Evolutionary conservation across 2,113 vertebrate species (phyloP), one percentile per base, ranked within the genome.

Genomic region (Phycodurus eques): DNA sequence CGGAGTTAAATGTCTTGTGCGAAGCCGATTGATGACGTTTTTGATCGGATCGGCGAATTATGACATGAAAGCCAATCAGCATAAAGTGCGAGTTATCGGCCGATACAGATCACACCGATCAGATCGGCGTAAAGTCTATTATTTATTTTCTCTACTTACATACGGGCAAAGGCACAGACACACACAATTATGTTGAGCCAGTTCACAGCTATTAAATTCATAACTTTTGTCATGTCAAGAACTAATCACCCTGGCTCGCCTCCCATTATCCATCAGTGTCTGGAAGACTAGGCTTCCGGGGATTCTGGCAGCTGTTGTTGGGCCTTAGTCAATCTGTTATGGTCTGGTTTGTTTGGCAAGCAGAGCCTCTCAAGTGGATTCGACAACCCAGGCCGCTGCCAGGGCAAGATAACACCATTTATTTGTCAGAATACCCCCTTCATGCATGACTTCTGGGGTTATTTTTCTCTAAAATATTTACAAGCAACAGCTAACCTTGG

Each of bases 231-330:
- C 71, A 72, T 73, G 80, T 86, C 77, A 65, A 71, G 44, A 80
- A 78, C 85, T 86, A 88, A 90, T 91, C 87, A 81, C 72, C 65
- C 81, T 87, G 89, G 85, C 84, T 77, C 49, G 20, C 46, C 77
- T 89, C 86, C 86, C 87, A 82, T 86, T 81, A 87, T 91, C 85
- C 82, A 86, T 88, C 87, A 86, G 82, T 83, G 84, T 86, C 79
- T 83, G 79, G 80, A 79, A 79, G 83, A 82, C 15, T 65, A 71
- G 75, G 80, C 79, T 81, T 68, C 8, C 8, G 77, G 80, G 78
- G 77, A 75, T 83, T 81, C 80, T 86, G 84, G 84, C 90, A 90
- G 90, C 88, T 90, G 88, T 87, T 86, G 85, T 75, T 79, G 51
- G 31, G 80, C 76, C 80, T 75, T 79, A 81, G 82, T 83, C 83